Base-by-base conservation (phyloP, 1,140 invertebrate genomes). In the Fopius arisanus region DNA sequence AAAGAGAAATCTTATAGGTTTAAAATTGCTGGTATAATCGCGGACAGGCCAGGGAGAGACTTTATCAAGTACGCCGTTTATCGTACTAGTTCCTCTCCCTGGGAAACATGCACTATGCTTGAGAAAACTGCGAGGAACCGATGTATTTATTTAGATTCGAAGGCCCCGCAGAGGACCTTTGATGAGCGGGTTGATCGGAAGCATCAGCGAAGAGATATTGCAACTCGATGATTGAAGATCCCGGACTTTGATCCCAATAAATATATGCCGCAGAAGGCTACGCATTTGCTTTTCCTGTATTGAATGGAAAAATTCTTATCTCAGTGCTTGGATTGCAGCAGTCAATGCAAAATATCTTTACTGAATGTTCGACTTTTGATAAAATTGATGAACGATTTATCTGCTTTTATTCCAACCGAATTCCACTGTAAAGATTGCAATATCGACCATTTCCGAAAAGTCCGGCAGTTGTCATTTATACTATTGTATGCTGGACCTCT, bases 401-500 rank as follows among this genome's bases (percentile, higher is more conserved):
- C 51, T 23, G 16, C n/a, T 23, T 59, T 9, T 3, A 12, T 59
- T 26, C 51, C 68, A 14, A n/a, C 7, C 16, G 71, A 73, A 31
- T 73, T 73, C 66, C 71, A 73, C 48, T n/a, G 71, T 3, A 73
- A 73, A 23, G 28, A 2, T 19, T 33, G 19, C 26, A 14, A 65
- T 23, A 19, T 48, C 9, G 5, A 73, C 29, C 21, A 66, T 14
- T 28, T 73, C 9, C n/a, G n/a, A n/a, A n/a, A n/a, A n/a, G n/a
- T n/a, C n/a, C n/a, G n/a, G n/a, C n/a, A n/a, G n/a, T n/a, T n/a
- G n/a, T n/a, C n/a, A n/a, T n/a, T n/a, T n/a, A n/a, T n/a, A n/a
- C n/a, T n/a, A n/a, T n/a, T n/a, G n/a, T n/a, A n/a, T n/a, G n/a
- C n/a, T n/a, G n/a, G n/a, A n/a, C n/a, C n/a, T n/a, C n/a, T n/a